Evolutionary conservation across 2,888 invertebrate species (phyloP), one percentile per base, ranked within the genome.

Genomic region (Cataglyphis altisquamis): DNA sequence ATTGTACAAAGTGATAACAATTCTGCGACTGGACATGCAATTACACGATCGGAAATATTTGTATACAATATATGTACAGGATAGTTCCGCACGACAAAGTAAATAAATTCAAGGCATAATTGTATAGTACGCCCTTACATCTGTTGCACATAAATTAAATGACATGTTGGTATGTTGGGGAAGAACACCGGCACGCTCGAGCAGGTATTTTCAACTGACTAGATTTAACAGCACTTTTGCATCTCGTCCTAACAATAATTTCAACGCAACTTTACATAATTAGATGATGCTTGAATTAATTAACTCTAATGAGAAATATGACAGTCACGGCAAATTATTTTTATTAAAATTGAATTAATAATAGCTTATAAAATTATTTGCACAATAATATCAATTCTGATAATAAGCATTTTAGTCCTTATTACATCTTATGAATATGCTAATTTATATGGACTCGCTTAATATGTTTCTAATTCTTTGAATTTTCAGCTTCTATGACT

Each of bases 21-120:
- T 67, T 77, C 15, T 41, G 77, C 41, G 21, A 67, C 66, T 66
- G 66, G 25, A 77, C 77, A 77, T 77, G 77, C 77, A 77, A 77
- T 77, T 77, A 66, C 29, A 77, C 66, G 55, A 3, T 41, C 55
- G 66, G 32, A 77, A n/a, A 67, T 55, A 55, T 57, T 77, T 55
- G 77, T 25, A 15, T 67, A 77, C 12, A 21, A 64, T 39, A 9
- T 60, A 77, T 39, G 29, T 77, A 64, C 75, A 77, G 6, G 10
- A n/a, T 21, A 18, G 75, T 15, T 55, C 8, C 55, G n/a, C n/a
- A 55, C 55, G 41, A 55, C 39, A 77, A 32, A 55, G 21, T 66
- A 64, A 77, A n/a, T 57, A 57, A 77, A 57, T 67, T 67, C 57
- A 10, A 29, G 10, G 12, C 39, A 41, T 66, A 77, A 77, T 57